phyloP scores from a whole-genome alignment of 30 jellyfish, hydroid and myxozoan species.

The Hydra vulgaris region DNA sequence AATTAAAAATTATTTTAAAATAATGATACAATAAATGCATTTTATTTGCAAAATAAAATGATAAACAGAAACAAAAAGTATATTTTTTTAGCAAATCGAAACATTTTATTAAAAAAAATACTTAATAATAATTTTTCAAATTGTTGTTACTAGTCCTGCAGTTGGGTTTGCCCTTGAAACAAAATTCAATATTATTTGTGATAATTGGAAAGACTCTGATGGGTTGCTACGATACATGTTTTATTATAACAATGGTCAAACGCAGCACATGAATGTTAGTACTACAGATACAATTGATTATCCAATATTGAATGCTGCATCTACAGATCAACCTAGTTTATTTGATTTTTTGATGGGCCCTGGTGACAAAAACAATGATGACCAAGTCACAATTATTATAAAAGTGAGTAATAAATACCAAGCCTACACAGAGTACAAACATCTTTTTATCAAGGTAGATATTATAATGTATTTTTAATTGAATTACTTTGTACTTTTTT shows the following conservation, averaged over 20 bases:
- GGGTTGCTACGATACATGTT: neutral
- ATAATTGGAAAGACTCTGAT: neutral
- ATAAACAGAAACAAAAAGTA: too few relatives aligned
- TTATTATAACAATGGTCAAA: neutral
- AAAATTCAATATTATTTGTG: neutral
- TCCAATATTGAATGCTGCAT: slow-evolving; percentile 44
- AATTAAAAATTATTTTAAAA: too few relatives aligned
- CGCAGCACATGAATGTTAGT: slow-evolving; percentile 3
- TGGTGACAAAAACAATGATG: slow-evolving; percentile 37
- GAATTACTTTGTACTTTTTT: neutral
- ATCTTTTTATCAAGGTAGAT: neutral
- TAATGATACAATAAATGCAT: too few relatives aligned
- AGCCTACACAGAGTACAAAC: slow-evolving; percentile 10
- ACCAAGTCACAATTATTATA: slow-evolving; percentile 27
- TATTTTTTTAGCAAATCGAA: too few relatives aligned
- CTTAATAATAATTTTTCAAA: neutral
- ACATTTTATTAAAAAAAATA: too few relatives aligned
- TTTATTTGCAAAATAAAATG: too few relatives aligned
- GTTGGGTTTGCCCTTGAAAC: neutral
- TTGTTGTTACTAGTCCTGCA: neutral
- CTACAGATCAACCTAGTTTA: slow-evolving; percentile 42
- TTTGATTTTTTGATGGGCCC: slow-evolving; percentile 39
- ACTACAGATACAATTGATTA: slow-evolving; percentile 21
- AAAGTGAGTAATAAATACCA: slow-evolving; percentile 44
- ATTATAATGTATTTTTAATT: too few relatives aligned